Evolutionary conservation across 2,113 vertebrate species (phyloP).

Genomic region (Hemiscyllium ocellatum): DNA sequence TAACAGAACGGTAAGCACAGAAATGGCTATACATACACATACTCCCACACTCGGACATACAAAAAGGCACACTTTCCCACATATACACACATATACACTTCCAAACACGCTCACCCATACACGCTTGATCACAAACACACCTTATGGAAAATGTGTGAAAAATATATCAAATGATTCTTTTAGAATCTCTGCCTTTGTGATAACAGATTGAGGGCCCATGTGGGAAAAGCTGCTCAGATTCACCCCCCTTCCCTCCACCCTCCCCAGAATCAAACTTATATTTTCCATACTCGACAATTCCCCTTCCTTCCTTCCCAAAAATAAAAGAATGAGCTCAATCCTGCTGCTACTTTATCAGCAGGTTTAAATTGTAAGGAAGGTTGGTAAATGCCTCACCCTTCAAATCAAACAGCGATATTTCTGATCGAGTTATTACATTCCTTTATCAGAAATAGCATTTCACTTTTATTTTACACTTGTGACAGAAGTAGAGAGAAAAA

Average conservation of each 20-base stretch:
- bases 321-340: slow-evolving; percentile 42
- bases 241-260: neutral
- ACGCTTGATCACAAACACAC: neutral
- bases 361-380: slow-evolving; percentile 73
- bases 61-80: neutral
- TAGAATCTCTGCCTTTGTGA: neutral
- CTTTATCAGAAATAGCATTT: slow-evolving; percentile 89
- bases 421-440: slow-evolving; percentile 99
- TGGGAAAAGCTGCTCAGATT: neutral
- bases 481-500: neutral
- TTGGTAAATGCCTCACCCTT: slow-evolving; percentile 83
- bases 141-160: neutral
- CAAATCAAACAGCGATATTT: slow-evolving; percentile 98
- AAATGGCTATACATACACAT: neutral
- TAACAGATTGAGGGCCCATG: neutral
- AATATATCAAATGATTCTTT: neutral
- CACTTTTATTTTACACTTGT: slow-evolving; percentile 56
- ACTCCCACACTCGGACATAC: neutral
- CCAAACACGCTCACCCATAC: neutral
- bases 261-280: neutral
- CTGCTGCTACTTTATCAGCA: slow-evolving; percentile 81
- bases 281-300: neutral
- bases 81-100: neutral
- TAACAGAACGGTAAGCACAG: neutral
- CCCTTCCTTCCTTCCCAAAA: neutral